Conservation (phyloP, 2,797 vertebrate genomes). For the Coregonus sp. region DNA sequence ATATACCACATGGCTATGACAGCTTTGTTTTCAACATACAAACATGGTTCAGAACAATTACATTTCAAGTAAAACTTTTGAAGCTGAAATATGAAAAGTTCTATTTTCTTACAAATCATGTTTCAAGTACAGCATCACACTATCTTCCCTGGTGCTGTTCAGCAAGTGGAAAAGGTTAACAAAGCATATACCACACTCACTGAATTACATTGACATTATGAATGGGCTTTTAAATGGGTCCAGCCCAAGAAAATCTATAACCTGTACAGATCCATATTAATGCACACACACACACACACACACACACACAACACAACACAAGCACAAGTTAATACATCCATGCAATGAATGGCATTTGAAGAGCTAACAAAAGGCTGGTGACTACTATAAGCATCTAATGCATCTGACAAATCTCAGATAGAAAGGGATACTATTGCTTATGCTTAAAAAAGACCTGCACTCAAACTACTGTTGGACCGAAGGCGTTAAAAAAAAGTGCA, state of each 20-base stretch:
- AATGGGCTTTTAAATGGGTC: conserved; percentile 78
- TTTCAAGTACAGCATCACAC: conserved; percentile 62
- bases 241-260: conserved; percentile 81
- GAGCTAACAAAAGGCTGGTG: conserved; percentile 53
- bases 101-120: conserved; percentile 55
- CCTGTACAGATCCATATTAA: conserved; percentile 75
- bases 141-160: conserved; percentile 53
- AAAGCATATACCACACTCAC: conserved; percentile 61
- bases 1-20: conserved; percentile 53
- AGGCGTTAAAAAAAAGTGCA: conserved; percentile 66
- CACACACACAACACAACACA: conserved; percentile 18
- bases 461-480: conserved; percentile 49
- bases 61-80: conserved; percentile 78
- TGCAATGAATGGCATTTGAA: conserved; percentile 60
- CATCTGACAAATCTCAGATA: conserved; percentile 36
- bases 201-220: conserved; percentile 39
- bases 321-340: conserved; percentile 4
- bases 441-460: conserved; percentile 65
- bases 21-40: conserved; percentile 54
- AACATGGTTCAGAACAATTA: conserved; percentile 62
- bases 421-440: conserved; percentile 48
- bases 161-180: conserved; percentile 32
- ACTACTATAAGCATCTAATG: conserved; percentile 50
- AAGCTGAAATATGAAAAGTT: conserved; percentile 57
- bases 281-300: conserved; percentile 28